A percentile compares a stretch with the other conserved stretches of the same genome.
These are phyloP conservation scores for Holcopasites calliopsidis DNA, from an alignment of 1,140 invertebrate species.

Conservation along the genomic window DNA sequence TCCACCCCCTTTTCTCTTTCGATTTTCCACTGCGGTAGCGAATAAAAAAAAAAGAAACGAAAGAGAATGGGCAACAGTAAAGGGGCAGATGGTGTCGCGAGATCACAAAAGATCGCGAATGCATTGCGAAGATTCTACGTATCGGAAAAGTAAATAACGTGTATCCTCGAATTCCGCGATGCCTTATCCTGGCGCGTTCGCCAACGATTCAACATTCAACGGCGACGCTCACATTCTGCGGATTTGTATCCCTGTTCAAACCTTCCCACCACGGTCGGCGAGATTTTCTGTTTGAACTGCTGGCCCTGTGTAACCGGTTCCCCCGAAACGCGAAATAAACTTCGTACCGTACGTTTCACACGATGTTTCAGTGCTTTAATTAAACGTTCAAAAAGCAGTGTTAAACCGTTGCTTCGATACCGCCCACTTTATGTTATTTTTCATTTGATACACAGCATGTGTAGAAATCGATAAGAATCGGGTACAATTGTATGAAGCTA, in stretches of 20 bases:
- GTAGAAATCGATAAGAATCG: too few species aligned
- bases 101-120: not conserved
- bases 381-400: not conserved
- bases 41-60: not conserved
- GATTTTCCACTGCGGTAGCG: not conserved
- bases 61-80: too few species aligned
- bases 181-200: constrained; percentile 23
- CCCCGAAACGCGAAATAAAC: not conserved
- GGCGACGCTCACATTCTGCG: not conserved
- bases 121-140: not conserved
- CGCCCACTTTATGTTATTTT: too few species aligned
- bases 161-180: constrained; percentile 22
- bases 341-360: too few species aligned
- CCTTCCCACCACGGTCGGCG: not conserved
- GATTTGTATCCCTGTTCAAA: constrained; percentile 2
- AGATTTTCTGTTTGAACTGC: constrained; percentile 29
- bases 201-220: not conserved
- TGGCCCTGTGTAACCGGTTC: not conserved
- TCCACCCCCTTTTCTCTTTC: not conserved
- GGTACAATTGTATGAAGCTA: too few species aligned
- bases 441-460: too few species aligned
- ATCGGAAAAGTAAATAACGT: constrained; percentile 31
- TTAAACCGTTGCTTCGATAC: not conserved
- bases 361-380: not conserved
- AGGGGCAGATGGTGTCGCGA: too few species aligned